These are phyloP conservation scores for Aphis gossypii DNA, from an alignment of 1,140 invertebrate species.

Conservation along the genomic window DNA sequence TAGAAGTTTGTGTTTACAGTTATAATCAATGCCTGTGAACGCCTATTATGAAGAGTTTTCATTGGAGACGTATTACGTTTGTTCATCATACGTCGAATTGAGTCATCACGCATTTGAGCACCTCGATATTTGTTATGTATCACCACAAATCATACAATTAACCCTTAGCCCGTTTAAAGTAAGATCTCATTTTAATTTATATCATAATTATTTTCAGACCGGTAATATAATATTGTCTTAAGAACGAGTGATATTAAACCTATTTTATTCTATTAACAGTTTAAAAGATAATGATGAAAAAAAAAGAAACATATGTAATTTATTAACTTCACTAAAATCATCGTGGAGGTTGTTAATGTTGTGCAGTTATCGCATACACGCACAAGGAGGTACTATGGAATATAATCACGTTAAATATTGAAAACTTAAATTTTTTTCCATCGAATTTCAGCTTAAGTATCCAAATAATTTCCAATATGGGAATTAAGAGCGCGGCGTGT, in stretches of 20 bases:
- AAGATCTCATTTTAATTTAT: neutral
- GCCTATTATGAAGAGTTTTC: neutral
- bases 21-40: neutral
- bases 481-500: neutral
- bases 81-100: neutral
- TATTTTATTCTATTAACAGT: neutral
- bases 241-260: neutral
- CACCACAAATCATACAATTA: neutral
- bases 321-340: neutral
- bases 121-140: neutral
- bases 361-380: neutral
- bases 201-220: neutral
- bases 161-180: neutral
- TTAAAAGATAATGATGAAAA: neutral
- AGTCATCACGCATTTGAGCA: neutral
- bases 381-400: neutral
- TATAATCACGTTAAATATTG: neutral
- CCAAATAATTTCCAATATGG: neutral
- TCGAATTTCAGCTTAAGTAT: neutral
- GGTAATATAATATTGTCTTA: neutral
- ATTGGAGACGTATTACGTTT: neutral
- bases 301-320: neutral
- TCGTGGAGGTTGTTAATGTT: neutral
- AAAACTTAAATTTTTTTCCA: constrained; percentile 7
- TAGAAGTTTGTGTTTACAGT: neutral